A percentile compares a stretch with the other conserved stretches of the same genome.
These are phyloP conservation scores for Corticium candelabrum DNA, from an alignment of 37 sponge, comb jelly and placozoan species.

Conservation along the genomic window DNA sequence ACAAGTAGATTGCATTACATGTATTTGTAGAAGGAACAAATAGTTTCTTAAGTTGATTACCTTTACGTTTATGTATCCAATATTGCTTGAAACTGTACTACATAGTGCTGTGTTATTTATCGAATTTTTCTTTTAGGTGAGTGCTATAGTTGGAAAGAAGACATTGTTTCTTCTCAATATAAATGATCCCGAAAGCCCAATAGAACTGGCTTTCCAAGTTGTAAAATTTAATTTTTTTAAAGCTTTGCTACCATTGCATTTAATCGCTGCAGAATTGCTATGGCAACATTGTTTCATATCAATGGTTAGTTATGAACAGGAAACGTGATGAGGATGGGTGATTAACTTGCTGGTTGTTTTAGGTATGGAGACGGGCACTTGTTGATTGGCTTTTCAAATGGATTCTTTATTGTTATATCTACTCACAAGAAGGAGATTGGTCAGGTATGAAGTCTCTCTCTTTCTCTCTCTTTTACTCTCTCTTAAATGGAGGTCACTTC, in stretches of 20 bases:
- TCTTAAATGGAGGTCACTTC: too few relatives aligned
- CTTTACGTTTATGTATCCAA: too few relatives aligned
- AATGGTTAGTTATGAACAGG: constrained; percentile 34
- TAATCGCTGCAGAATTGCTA: constrained; percentile 49
- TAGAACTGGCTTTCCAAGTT: constrained; percentile 83
- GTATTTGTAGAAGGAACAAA: too few relatives aligned
- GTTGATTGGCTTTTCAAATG: constrained; percentile 89
- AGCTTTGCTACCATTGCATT: too few relatives aligned
- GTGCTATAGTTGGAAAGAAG: constrained; percentile 24
- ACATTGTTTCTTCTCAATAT: constrained; percentile 82
- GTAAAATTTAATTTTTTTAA: too few relatives aligned
- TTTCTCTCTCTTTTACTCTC: neutral
- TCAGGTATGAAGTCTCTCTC: constrained; percentile 38
- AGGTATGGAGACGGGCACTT: constrained; percentile 82
- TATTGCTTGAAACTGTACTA: too few relatives aligned
- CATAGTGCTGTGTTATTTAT: too few relatives aligned
- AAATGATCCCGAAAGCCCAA: constrained; percentile 67
- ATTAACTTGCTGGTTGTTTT: too few relatives aligned
- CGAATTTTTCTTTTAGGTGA: too few relatives aligned
- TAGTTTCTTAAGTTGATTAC: too few relatives aligned
- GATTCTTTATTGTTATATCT: constrained; percentile 81
- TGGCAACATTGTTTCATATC: constrained; percentile 82
- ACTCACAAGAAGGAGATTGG: constrained; percentile 81
- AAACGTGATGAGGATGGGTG: neutral
- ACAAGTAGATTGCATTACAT: too few relatives aligned